Evolutionary conservation across 2,113 vertebrate genomes (phyloP).

Genomic region (Collichthys lucidus): DNA sequence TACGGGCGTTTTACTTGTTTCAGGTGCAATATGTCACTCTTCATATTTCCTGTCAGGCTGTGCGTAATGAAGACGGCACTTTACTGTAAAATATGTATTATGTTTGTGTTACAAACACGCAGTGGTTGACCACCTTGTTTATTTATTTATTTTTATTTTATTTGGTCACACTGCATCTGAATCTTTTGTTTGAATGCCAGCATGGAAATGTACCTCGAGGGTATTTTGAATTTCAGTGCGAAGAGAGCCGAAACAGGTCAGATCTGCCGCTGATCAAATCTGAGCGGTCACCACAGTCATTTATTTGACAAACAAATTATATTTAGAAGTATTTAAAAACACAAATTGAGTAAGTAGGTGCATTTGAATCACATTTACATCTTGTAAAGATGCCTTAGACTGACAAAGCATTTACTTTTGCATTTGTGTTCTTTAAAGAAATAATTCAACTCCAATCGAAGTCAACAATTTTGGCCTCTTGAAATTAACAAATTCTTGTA

Average conservation of each 20-base stretch:
- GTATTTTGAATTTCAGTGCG: slow-evolving; percentile 12
- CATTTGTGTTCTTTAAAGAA: neutral
- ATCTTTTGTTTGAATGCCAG: slow-evolving; percentile 41
- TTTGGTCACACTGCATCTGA: slow-evolving; percentile 18
- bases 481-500: neutral
- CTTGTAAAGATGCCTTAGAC: neutral
- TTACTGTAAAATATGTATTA: slow-evolving; percentile 63
- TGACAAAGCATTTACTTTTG: neutral
- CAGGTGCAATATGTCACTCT: slow-evolving; percentile 49
- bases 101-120: slow-evolving; percentile 22
- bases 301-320: neutral
- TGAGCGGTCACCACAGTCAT: neutral
- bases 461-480: neutral
- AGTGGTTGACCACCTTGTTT: slow-evolving; percentile 25
- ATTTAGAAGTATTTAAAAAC: neutral
- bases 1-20: slow-evolving; percentile 44
- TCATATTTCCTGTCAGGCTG: slow-evolving; percentile 36
- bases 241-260: slow-evolving; percentile 41
- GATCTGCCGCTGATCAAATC: slow-evolving; percentile 2
- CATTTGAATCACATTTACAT: neutral
- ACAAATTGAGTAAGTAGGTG: neutral
- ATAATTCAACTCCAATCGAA: neutral
- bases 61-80: slow-evolving; percentile 66
- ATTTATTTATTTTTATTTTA: slow-evolving; percentile 5
- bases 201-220: slow-evolving; percentile 36